A percentile compares a stretch with the other conserved stretches of the same genome.
phyloP scores from a whole-genome alignment of 1,140 invertebrate species.

The Globodera rostochiensis region DNA sequence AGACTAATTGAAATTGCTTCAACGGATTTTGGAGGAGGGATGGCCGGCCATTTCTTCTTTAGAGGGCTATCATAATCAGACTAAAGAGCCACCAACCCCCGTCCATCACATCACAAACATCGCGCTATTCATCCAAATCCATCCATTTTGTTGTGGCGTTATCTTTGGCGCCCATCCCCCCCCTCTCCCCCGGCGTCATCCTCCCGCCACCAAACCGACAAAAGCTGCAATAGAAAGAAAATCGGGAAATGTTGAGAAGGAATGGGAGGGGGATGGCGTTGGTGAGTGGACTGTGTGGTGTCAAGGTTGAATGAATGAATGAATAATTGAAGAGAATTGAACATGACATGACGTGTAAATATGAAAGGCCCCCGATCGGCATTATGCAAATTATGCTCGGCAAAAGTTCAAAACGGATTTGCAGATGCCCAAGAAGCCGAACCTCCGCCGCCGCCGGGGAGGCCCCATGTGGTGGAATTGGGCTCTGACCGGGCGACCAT shows the following conservation, averaged over 20 bases:
- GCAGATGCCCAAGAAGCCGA: neutral
- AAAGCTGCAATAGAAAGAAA: neutral
- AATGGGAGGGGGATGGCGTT: too few relatives aligned
- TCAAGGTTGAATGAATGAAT: neutral
- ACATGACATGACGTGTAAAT: neutral
- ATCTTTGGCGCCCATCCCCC: neutral
- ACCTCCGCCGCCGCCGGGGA: slow-evolving; percentile 39
- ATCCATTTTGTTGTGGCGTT: neutral
- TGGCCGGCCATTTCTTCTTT: too few relatives aligned
- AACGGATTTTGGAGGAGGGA: too few relatives aligned
- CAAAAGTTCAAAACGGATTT: neutral
- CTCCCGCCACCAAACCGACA: neutral
- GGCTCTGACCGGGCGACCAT: slow-evolving; percentile 55
- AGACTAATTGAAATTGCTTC: too few relatives aligned
- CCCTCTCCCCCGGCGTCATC: too few relatives aligned
- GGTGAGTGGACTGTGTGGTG: neutral
- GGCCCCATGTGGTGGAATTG: slow-evolving; percentile 52
- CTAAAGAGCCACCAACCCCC: too few relatives aligned
- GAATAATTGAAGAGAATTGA: neutral
- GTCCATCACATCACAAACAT: too few relatives aligned
- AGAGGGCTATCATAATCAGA: too few relatives aligned
- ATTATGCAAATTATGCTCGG: neutral
- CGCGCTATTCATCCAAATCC: neutral
- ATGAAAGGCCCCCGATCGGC: neutral
- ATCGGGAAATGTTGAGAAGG: neutral